These are phyloP conservation scores for Drosophila heteroneura DNA, from an alignment of 2,888 invertebrate species.

Conservation along the genomic window DNA sequence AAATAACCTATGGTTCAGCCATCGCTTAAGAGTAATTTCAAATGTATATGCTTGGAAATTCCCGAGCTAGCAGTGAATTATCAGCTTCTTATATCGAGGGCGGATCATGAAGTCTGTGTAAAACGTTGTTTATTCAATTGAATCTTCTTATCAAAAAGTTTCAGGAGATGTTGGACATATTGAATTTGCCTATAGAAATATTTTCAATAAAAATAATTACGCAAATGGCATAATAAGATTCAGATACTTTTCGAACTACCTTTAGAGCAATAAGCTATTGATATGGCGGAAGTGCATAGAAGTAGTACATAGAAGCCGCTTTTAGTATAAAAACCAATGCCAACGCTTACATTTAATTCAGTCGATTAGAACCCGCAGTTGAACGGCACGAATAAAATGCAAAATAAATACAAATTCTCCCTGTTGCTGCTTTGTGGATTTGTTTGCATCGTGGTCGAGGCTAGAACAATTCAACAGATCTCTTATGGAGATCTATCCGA, in stretches of 20 bases:
- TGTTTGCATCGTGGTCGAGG: conserved; percentile 21
- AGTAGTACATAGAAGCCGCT: not conserved
- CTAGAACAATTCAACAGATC: conserved; percentile 15
- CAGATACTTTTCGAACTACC: not conserved
- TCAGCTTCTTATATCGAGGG: not conserved
- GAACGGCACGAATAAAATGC: conserved; percentile 27
- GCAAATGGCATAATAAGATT: not conserved
- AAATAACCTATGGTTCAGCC: not conserved
- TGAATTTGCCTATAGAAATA: not conserved
- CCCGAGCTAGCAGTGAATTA: not conserved
- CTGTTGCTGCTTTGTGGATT: conserved; percentile 37
- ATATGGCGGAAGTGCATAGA: not conserved
- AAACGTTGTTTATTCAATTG: not conserved
- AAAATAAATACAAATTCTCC: conserved; percentile 1
- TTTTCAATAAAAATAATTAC: not conserved
- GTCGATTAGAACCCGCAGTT: conserved; percentile 12
- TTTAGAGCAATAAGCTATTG: not conserved
- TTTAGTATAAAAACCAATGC: conserved; percentile 44
- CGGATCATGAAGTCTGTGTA: not conserved
- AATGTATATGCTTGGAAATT: conserved; percentile 4
- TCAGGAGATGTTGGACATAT: not conserved
- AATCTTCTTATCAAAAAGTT: not conserved
- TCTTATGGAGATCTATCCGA: conserved; percentile 11
- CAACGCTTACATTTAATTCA: conserved; percentile 15
- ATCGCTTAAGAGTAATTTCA: not conserved